Conservation (phyloP, 2,888 invertebrate species). For the Ochlodes sylvanus region DNA sequence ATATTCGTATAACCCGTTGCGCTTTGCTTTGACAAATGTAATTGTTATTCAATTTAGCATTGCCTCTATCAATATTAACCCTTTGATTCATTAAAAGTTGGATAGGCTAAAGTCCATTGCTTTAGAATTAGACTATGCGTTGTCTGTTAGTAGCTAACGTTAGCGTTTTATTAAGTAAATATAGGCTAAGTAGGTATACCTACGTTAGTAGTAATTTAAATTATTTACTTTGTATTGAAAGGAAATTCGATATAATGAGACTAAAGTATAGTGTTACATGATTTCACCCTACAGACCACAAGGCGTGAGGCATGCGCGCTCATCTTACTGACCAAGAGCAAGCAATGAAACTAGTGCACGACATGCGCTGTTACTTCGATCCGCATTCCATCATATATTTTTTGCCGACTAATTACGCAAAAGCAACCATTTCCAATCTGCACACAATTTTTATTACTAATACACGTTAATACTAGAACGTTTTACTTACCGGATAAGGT, state of each 20-base stretch:
- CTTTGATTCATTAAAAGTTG: too few species aligned
- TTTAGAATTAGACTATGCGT: too few species aligned
- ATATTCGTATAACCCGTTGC: too few species aligned
- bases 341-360: slow-evolving; percentile 80
- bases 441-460: slow-evolving; percentile 44
- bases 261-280: slow-evolving; percentile 63
- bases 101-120: too few species aligned
- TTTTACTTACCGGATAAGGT: slow-evolving; percentile 74
- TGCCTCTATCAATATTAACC: too few species aligned
- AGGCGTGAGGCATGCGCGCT: slow-evolving; percentile 57
- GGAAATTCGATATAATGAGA: slow-evolving; percentile 36
- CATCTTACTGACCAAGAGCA: slow-evolving; percentile 67
- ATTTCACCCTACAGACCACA: slow-evolving; percentile 67
- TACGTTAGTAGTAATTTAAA: neutral
- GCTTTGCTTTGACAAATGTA: too few species aligned
- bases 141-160: too few species aligned
- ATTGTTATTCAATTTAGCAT: too few species aligned
- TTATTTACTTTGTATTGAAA: slow-evolving; percentile 7
- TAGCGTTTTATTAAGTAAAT: too few species aligned
- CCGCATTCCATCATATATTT: slow-evolving; percentile 76
- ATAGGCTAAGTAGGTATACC: too few species aligned
- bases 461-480: neutral
- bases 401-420: slow-evolving; percentile 66
- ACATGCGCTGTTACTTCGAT: slow-evolving; percentile 75
- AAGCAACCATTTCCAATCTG: slow-evolving; percentile 47